Evolutionary conservation across 2,888 invertebrate species (phyloP), one percentile per base, ranked within the genome.

Genomic region (Drosophila quasianomalipes): DNA sequence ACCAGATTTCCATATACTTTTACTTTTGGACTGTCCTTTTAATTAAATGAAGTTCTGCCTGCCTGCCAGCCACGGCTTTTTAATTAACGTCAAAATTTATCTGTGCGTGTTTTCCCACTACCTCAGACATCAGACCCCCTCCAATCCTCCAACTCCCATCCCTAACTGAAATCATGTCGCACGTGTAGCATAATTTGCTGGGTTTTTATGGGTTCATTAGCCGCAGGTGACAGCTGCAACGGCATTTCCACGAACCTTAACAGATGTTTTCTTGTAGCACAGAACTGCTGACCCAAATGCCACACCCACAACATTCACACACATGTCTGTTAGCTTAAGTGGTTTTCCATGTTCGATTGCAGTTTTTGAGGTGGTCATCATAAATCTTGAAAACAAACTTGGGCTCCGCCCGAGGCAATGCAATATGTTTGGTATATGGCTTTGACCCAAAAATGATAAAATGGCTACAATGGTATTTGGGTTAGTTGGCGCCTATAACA

Each of bases 301-400:
- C 76, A 82, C 71, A 79, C 85, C 85, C 72, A 73, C 59, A 69
- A 41, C 41, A 44, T 54, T 14, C 39, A 51, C 16, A 64, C 53
- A 63, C 30, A 60, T 69, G 60, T 54, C 54, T 47, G 16, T 67
- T 66, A 53, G 76, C 41, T 70, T 79, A 90, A 88, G 87, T 90
- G 87, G 80, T 58, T 90, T 90, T 86, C 81, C 87, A 90, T 88
- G 87, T 88, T 89, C 73, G 86, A 71, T 76, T 87, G 91, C 89
- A 91, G 79, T 88, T 90, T 73, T 78, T 73, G 74, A 74, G 70
- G 69, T 77, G 76, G 51, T 57, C 39, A 65, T 73, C 79, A 86
- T 88, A 88, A 90, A 90, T 88, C 84, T 69, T 74, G 51, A 30
- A 60, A 61, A 59, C 60, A 71, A 89, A 82, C 74, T 73, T 59